Base-by-base conservation (phyloP, 2,888 invertebrate genomes). In the Sphaeridia pumilis region DNA sequence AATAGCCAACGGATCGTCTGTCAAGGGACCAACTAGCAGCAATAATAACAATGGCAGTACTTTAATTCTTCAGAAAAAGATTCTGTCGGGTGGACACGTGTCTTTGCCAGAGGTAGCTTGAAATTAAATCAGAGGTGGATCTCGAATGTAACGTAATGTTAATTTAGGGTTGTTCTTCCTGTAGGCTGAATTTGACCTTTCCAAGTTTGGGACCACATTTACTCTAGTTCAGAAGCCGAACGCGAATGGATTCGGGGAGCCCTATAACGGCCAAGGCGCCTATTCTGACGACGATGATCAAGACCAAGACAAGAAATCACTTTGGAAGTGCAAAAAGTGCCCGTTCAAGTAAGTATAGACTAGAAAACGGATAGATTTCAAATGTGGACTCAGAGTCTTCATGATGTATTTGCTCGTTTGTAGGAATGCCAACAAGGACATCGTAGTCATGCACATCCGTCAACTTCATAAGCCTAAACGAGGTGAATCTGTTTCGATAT, bases 271-370 rank as follows among this genome's bases (percentile, higher is more conserved):
- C 31, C 7, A 14, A 14, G 7, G 17, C 5, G 20, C 20, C 17
- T 5, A 38, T 12, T 38, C 38, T 17, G 38, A 17, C 5, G 7
- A 31, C 31, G 14, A 17, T 24, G 14, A 26, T 4, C 38, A 26
- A 17, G 46, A 42, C n/a, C n/a, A n/a, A 17, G 17, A 12, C 25
- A 52, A 52, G 28, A 52, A 14, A 72, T 35, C 42, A 26, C 25
- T 83, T 65, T 88, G 88, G 83, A 86, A 87, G 69, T 93, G 92
- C 72, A 87, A 87, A 71, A 85, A 85, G 68, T 93, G 92, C 71
- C 81, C 83, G 69, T 90, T 84, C 72, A 83, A 81, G 86, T 86
- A 71, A 76, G 76, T 73, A 50, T 43, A 49, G 49, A 26, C n/a
- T n/a, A n/a, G n/a, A n/a, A n/a, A n/a, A n/a, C n/a, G n/a, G n/a